A percentile compares a stretch with the other conserved stretches of the same genome.
phyloP scores from a whole-genome alignment of 2,888 invertebrate species.

The Biston betularia region DNA sequence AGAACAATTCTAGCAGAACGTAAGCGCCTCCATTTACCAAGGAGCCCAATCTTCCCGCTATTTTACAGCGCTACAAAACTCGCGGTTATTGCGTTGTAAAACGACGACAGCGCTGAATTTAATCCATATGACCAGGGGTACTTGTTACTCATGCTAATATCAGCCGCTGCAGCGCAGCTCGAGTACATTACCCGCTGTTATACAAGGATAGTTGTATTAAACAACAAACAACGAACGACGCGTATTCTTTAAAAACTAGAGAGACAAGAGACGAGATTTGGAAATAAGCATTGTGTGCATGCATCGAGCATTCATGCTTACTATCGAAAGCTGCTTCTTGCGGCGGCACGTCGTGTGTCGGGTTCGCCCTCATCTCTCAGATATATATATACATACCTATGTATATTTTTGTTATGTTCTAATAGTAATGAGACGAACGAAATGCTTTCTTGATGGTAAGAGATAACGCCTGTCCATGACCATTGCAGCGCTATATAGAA shows the following conservation, averaged over 20 bases:
- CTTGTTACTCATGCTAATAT: constrained; percentile 54
- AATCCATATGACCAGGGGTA: constrained; percentile 38
- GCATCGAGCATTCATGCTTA: too few species aligned
- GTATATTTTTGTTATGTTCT: too few species aligned
- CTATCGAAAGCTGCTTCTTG: too few species aligned
- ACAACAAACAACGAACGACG: constrained; percentile 12
- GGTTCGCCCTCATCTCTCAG: too few species aligned
- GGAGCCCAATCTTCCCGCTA: constrained; percentile 22
- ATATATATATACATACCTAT: too few species aligned
- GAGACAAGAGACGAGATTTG: too few species aligned
- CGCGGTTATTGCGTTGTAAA: constrained; percentile 44
- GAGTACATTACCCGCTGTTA: constrained; percentile 40
- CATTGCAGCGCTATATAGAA: too few species aligned
- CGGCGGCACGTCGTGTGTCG: too few species aligned
- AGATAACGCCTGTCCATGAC: too few species aligned
- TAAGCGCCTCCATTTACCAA: constrained; percentile 22
- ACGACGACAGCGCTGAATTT: constrained; percentile 54
- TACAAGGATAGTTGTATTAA: constrained; percentile 46
- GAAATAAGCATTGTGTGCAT: too few species aligned
- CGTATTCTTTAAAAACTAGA: constrained; percentile 24
- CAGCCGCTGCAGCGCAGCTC: constrained; percentile 49
- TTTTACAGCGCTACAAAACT: constrained; percentile 32
- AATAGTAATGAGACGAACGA: too few species aligned
- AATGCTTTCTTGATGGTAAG: too few species aligned
- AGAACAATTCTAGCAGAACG: constrained; percentile 10